A percentile compares a stretch with the other conserved stretches of the same genome.
Conservation (phyloP, 2,888 invertebrate genomes). For the Heliconius erato region DNA sequence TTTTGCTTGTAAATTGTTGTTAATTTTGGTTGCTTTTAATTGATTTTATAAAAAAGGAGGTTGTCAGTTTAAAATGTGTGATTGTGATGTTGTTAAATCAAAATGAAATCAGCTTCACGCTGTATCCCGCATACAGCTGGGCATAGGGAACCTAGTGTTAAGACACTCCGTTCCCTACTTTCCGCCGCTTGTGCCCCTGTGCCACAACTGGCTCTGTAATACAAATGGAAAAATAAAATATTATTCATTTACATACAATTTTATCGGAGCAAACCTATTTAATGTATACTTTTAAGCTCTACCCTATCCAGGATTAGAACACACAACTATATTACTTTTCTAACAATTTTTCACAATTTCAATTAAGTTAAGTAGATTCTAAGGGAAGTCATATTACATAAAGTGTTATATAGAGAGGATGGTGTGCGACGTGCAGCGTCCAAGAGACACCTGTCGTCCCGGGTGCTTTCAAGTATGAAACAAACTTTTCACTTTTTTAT, state of each 20-base stretch:
- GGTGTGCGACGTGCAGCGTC: slow-evolving; percentile 25
- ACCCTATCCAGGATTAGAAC: background rate
- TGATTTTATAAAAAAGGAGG: too few species aligned
- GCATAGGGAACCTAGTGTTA: too few species aligned
- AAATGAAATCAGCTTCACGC: too few species aligned
- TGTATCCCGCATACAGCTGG: too few species aligned
- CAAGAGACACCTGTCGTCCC: slow-evolving; percentile 37
- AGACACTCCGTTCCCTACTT: too few species aligned
- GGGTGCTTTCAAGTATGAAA: slow-evolving; percentile 44
- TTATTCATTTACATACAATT: too few species aligned
- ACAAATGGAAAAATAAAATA: background rate
- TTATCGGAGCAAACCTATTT: too few species aligned
- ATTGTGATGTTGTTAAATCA: too few species aligned
- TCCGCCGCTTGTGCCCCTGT: too few species aligned
- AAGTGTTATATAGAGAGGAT: slow-evolving; percentile 9
- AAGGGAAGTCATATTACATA: slow-evolving; percentile 13
- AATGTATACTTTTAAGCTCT: background rate
- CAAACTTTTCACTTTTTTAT: slow-evolving; percentile 41
- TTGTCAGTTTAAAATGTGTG: too few species aligned
- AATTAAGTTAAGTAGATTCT: slow-evolving; percentile 9
- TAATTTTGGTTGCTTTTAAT: too few species aligned
- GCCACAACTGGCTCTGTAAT: too few species aligned
- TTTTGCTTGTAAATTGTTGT: background rate
- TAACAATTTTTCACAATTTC: background rate
- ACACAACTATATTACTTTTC: background rate